Evolutionary conservation across 2,113 vertebrate genomes (phyloP).

Genomic region (Dicerorhinus sumatrensis): DNA sequence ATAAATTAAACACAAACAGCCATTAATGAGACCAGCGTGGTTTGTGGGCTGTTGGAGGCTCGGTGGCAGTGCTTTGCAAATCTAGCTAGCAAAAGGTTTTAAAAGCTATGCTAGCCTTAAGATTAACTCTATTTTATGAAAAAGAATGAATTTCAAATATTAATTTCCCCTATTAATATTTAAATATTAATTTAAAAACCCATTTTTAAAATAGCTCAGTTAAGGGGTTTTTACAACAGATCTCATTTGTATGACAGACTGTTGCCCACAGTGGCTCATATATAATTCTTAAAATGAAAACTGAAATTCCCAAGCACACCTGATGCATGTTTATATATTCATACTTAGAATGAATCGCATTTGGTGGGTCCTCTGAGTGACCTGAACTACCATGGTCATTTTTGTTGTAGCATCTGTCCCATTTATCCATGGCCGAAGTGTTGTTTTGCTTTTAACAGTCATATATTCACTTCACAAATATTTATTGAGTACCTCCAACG

Average conservation of each 20-base stretch:
- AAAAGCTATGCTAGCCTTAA: background rate
- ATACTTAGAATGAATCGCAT: background rate
- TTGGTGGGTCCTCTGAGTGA: background rate
- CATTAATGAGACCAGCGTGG: background rate
- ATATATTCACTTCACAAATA: background rate
- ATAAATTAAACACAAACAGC: background rate
- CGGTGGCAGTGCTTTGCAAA: background rate
- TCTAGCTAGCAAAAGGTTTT: background rate
- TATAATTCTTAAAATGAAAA: conserved; percentile 29
- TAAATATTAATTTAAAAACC: conserved; percentile 77
- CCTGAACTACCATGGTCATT: background rate
- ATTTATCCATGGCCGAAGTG: background rate
- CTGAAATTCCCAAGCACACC: background rate
- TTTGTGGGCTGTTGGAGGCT: fast-evolving
- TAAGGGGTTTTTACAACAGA: conserved; percentile 11
- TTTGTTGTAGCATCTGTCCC: background rate
- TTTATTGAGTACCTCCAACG: background rate
- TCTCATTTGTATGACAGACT: conserved; percentile 58
- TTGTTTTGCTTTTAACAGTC: background rate
- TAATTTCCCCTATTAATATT: conserved; percentile 76
- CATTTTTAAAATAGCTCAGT: conserved; percentile 68
- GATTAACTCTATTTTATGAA: conserved; percentile 57
- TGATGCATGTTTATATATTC: background rate
- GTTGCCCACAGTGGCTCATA: background rate
- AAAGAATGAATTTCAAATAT: conserved; percentile 75